These are phyloP conservation scores for Hydrozoanthus gracilis DNA, from an alignment of 92 coral and sea anemone genomes.

Conservation along the genomic window DNA sequence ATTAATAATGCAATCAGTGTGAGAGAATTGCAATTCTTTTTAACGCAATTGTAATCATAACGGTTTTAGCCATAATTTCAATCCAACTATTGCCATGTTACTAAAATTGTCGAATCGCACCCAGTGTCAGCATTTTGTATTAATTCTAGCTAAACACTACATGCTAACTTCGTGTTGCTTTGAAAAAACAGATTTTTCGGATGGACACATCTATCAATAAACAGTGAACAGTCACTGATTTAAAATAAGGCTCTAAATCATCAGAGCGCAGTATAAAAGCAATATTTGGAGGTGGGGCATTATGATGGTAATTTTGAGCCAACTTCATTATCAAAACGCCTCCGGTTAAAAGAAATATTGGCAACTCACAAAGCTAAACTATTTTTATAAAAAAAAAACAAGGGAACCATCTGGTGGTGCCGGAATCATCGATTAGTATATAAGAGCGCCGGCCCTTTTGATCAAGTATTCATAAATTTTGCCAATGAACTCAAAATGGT, in stretches of 20 bases:
- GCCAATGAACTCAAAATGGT: background rate
- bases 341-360: background rate
- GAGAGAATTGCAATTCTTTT: background rate
- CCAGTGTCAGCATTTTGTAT: background rate
- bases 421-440: background rate
- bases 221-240: background rate
- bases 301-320: slow-evolving; percentile 26
- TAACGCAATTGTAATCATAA: background rate
- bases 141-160: background rate
- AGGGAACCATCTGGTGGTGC: background rate
- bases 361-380: background rate
- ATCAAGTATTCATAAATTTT: background rate
- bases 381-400: background rate
- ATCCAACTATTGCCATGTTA: background rate
- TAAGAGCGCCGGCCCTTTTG: background rate
- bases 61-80: background rate
- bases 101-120: background rate
- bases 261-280: background rate
- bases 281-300: slow-evolving; percentile 11
- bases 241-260: background rate
- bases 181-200: background rate
- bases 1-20: too few species aligned
- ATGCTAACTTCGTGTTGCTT: background rate
- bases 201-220: background rate
- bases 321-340: slow-evolving; percentile 5